These are phyloP conservation scores for Sepiola atlantica DNA, from an alignment of 2,888 invertebrate genomes.

Conservation along the genomic window DNA sequence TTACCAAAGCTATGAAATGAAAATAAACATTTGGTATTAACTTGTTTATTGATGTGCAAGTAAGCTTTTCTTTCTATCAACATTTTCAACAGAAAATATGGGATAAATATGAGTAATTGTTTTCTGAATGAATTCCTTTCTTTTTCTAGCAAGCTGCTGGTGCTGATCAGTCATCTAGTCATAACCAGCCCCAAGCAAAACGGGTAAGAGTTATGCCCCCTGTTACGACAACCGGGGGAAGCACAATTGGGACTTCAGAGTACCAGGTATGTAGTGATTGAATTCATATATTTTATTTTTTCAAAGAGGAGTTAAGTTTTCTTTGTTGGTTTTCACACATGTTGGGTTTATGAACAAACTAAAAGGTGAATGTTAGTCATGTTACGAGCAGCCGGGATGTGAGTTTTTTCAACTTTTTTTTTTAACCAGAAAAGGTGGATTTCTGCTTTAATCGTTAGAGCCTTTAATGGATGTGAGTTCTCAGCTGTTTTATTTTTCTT, in stretches of 20 bases:
- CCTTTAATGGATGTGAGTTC: no score
- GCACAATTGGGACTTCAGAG: slow-evolving; percentile 67
- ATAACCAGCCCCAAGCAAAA: slow-evolving; percentile 73
- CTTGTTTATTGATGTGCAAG: neutral
- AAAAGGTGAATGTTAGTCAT: no score
- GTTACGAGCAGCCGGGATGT: no score
- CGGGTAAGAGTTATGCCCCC: slow-evolving; percentile 70
- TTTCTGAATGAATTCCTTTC: neutral
- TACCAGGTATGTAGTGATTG: slow-evolving; percentile 61
- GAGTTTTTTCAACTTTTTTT: no score
- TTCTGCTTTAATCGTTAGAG: no score
- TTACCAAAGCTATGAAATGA: neutral
- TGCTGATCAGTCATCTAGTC: slow-evolving; percentile 68
- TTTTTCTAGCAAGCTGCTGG: slow-evolving; percentile 56
- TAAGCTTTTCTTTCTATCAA: no score
- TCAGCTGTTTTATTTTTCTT: no score
- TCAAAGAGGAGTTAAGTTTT: neutral
- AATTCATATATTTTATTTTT: neutral
- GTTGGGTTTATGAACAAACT: no score
- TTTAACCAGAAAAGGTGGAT: no score
- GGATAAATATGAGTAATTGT: neutral
- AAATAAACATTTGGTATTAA: neutral
- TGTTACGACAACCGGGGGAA: slow-evolving; percentile 64
- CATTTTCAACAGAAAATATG: neutral
- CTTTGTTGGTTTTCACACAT: neutral